phyloP scores from a whole-genome alignment of 2,888 invertebrate species.

The Caenorhabditis macrosperma region DNA sequence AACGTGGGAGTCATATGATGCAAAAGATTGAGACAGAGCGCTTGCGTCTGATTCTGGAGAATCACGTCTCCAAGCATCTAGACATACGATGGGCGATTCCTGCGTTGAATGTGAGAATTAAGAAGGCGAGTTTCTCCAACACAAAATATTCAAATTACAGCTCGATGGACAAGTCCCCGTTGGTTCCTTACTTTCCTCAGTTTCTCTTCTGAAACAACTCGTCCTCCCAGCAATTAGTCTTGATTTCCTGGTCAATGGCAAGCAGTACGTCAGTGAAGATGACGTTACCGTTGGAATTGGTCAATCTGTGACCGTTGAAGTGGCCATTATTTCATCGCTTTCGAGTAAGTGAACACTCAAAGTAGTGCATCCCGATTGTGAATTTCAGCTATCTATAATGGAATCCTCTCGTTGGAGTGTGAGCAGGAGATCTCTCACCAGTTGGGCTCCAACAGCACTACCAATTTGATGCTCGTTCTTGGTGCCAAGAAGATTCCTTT shows the following conservation, averaged over 20 bases:
- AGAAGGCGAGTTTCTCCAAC: too few relatives aligned
- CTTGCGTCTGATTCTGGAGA: constrained; percentile 73
- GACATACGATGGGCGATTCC: constrained; percentile 78
- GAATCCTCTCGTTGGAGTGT: constrained; percentile 72
- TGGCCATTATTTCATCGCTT: constrained; percentile 73
- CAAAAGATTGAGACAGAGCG: constrained; percentile 75
- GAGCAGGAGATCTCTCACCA: constrained; percentile 76
- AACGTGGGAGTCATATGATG: constrained; percentile 77
- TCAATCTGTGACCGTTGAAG: constrained; percentile 69
- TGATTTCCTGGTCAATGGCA: constrained; percentile 70
- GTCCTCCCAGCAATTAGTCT: constrained; percentile 77
- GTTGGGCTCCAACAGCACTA: constrained; percentile 62
- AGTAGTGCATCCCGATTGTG: neutral
- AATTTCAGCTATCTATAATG: constrained; percentile 67
- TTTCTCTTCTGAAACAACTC: constrained; percentile 78
- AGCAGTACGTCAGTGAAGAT: constrained; percentile 74
- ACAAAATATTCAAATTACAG: constrained; percentile 58
- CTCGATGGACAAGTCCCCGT: constrained; percentile 78
- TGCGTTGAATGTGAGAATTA: constrained; percentile 62
- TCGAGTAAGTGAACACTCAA: constrained; percentile 10
- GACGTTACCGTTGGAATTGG: constrained; percentile 74
- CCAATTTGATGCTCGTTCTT: constrained; percentile 69
- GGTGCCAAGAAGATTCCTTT: constrained; percentile 72
- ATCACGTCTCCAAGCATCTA: constrained; percentile 76
- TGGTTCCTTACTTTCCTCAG: constrained; percentile 77